Evolutionary conservation across 2,113 vertebrate genomes (phyloP), one percentile per base, ranked within the genome.

Genomic region (Psittacula cyanocephala): DNA sequence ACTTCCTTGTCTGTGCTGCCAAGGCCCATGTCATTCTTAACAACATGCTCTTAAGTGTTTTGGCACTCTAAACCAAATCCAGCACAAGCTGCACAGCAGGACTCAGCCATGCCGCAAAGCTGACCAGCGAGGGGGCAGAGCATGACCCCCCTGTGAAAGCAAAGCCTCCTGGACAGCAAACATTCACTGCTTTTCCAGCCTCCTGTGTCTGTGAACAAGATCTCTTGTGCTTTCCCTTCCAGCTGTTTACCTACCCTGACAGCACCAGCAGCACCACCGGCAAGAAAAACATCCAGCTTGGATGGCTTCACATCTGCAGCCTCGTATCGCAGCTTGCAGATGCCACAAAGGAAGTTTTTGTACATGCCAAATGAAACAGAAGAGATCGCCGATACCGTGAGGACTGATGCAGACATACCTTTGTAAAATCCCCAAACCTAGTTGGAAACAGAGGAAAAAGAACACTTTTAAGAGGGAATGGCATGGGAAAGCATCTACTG

Each of bases 351-450:
- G 71, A 95, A 95, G 74, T 98, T 98, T 86, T 78, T 98, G 94
- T 99, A 99, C 1, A 97, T 97, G 60, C 98, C 98, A 5, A 99
- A 99, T 1, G 98, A 98, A 85, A 98, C 95, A 1, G 98, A 98
- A 0, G 98, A 98, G 78, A 98, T 97, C 83, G 97, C 62, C 0
- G 98, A 98, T 25, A 98, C 98, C 0, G 97, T 96, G 31, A 98
- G 97, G 16, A 97, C 96, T 0, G 99, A 98, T 60, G 98, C 98
- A 4, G 98, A 98, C 86, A 98, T 96, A 15, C 99, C 99, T 64
- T 98, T 97, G 95, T 98, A 99, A 97, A 99, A 99, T 9, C 99
- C 98, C 67, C 94, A 37, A 13, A 98, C 80, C 98, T 99, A 78
- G 53, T 87, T 44, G 50, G 68, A 69, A 89, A 89, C 37, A 60